phyloP scores from a whole-genome alignment of 2,113 vertebrate genomes.

The Bucco capensis region DNA sequence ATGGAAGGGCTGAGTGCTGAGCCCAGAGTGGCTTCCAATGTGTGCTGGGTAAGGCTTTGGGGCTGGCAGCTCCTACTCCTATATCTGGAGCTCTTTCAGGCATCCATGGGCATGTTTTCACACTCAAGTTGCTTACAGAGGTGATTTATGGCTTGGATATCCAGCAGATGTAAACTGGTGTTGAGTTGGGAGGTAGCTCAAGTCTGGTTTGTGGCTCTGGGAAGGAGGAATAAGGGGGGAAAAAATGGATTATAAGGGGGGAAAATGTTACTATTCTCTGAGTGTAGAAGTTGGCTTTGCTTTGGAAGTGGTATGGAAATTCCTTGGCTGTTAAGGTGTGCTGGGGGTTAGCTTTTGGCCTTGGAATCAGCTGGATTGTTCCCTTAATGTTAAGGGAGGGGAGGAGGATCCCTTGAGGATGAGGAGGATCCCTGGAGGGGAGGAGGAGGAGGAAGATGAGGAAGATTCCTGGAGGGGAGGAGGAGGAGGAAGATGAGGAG shows the following conservation, averaged over 20 bases:
- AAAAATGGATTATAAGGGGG: background rate
- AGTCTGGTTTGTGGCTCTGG: background rate
- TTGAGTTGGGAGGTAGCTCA: background rate
- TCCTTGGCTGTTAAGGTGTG: background rate
- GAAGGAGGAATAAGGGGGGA: background rate
- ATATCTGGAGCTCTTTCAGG: too few relatives aligned
- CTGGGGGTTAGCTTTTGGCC: background rate
- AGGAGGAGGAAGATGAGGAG: too few relatives aligned
- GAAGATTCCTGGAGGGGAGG: too few relatives aligned
- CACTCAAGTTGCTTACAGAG: background rate
- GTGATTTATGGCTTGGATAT: background rate
- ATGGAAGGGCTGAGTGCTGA: conserved; percentile 95
- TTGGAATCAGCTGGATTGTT: background rate
- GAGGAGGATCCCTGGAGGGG: too few relatives aligned
- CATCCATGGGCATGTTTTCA: too few relatives aligned
- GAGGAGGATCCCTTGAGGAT: too few relatives aligned
- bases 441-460: too few relatives aligned
- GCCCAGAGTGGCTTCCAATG: conserved; percentile 94
- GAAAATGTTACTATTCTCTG: background rate
- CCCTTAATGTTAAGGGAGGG: accelerated
- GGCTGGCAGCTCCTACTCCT: accelerated
- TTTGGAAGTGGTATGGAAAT: too few relatives aligned
- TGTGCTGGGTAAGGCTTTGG: conserved; percentile 89
- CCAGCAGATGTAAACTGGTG: background rate
- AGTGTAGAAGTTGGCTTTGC: background rate